Conservation (phyloP, 2,888 invertebrate genomes). For the Rapana venosa region DNA sequence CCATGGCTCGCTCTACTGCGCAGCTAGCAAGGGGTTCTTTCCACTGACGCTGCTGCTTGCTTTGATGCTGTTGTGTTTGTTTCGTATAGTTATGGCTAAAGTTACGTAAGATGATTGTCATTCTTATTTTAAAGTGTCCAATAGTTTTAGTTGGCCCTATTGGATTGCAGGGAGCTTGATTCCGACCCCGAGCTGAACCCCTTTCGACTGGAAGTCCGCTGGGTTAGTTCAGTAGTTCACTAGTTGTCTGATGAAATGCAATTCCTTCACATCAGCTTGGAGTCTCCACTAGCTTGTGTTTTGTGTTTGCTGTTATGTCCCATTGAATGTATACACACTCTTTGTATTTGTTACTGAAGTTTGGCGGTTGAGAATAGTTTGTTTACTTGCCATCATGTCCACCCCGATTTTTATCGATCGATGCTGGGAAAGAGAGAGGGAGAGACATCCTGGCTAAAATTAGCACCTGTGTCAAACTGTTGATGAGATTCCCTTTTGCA, state of each 20-base stretch:
- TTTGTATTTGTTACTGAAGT: neutral
- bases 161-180: constrained; percentile 42
- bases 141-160: constrained; percentile 37
- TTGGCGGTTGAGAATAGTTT: neutral
- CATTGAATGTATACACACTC: neutral
- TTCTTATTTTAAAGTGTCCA: constrained; percentile 18
- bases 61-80: neutral
- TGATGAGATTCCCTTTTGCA: neutral
- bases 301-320: neutral
- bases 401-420: neutral
- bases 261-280: constrained; percentile 46
- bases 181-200: no score
- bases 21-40: neutral
- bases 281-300: neutral
- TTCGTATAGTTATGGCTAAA: neutral
- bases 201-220: no score
- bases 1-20: constrained; percentile 42
- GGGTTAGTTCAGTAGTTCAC: neutral
- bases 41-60: neutral
- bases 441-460: neutral
- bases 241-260: constrained; percentile 16
- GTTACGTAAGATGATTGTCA: neutral
- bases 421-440: neutral
- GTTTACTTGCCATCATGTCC: neutral
- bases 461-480: constrained; percentile 29